A percentile compares a stretch with the other conserved stretches of the same genome.
These are phyloP conservation scores for Rhegmatorhina hoffmannsi DNA, from an alignment of 2,113 vertebrate genomes.

Conservation along the genomic window DNA sequence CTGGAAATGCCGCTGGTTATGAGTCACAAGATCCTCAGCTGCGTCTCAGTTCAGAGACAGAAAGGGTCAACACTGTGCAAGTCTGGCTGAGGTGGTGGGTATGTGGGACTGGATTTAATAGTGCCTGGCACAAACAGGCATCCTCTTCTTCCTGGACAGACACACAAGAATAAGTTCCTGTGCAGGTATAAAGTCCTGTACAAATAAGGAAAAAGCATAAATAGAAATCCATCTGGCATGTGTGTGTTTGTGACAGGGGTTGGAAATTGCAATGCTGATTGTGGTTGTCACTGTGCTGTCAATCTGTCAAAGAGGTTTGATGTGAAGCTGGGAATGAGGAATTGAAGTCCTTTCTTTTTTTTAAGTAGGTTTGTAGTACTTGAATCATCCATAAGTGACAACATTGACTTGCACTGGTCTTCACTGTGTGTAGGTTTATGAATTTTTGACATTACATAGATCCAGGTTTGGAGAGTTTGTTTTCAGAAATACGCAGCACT, in stretches of 20 bases:
- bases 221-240: not conserved
- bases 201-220: not conserved
- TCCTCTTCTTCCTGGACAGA: not conserved
- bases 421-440: not conserved
- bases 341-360: not conserved
- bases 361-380: not conserved
- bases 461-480: not conserved
- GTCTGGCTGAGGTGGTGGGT: not conserved
- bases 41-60: not conserved
- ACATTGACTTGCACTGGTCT: not conserved
- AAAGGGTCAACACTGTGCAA: not conserved
- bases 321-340: not conserved
- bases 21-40: not conserved
- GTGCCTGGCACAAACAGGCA: not conserved
- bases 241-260: not conserved
- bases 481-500: not conserved
- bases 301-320: not conserved
- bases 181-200: not conserved
- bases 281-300: not conserved
- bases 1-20: not conserved
- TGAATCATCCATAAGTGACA: not conserved
- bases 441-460: not conserved
- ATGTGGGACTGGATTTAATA: fast-evolving
- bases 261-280: not conserved
- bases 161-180: not conserved